These are phyloP conservation scores for Hanleya hanleyi DNA, from an alignment of 2,888 invertebrate species.

Conservation along the genomic window DNA sequence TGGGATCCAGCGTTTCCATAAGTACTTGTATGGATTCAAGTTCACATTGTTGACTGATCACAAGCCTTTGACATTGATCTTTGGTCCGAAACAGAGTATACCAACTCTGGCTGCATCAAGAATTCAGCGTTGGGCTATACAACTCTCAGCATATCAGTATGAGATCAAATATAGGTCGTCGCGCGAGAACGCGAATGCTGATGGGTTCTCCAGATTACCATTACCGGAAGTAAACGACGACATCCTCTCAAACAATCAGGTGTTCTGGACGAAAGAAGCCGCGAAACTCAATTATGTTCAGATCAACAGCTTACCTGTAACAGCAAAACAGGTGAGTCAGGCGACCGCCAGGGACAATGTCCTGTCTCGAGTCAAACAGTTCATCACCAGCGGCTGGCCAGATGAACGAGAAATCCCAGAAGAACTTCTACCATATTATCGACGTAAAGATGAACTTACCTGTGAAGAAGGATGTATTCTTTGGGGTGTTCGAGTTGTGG, in stretches of 20 bases:
- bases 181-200: conserved; percentile 51
- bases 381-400: not conserved
- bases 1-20: conserved; percentile 34
- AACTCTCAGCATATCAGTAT: conserved; percentile 27
- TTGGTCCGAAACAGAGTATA: conserved; percentile 42
- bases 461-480: no score
- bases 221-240: not conserved
- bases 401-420: no score
- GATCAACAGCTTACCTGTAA: not conserved
- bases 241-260: not conserved
- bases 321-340: not conserved
- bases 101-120: conserved; percentile 60
- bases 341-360: not conserved
- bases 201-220: conserved; percentile 53
- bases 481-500: no score
- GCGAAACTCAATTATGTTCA: not conserved
- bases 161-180: conserved; percentile 24
- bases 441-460: no score
- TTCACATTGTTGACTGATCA: conserved; percentile 36
- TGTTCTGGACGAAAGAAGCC: conserved; percentile 14
- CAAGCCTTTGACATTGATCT: conserved; percentile 31
- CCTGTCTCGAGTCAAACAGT: conserved; percentile 5
- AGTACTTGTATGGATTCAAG: conserved; percentile 35
- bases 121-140: conserved; percentile 62
- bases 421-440: no score